Conservation (phyloP, 2,888 invertebrate genomes). For the Tiphia femorata region DNA sequence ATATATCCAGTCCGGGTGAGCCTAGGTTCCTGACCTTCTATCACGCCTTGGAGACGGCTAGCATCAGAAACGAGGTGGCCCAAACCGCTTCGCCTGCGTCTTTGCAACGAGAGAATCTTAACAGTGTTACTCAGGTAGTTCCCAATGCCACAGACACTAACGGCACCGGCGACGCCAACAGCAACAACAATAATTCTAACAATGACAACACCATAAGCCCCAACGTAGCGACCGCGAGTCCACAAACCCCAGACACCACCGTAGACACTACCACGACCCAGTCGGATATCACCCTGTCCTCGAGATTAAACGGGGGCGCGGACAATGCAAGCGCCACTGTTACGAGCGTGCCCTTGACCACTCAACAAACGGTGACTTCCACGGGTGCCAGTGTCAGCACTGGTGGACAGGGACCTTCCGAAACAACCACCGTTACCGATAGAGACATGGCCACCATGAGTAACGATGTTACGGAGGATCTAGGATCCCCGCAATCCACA, state of each 20-base stretch:
- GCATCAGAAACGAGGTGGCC: slow-evolving; percentile 62
- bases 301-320: slow-evolving; percentile 31
- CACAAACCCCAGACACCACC: slow-evolving; percentile 49
- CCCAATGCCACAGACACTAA: slow-evolving; percentile 52
- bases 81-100: slow-evolving; percentile 43
- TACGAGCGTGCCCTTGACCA: too few relatives aligned
- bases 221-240: slow-evolving; percentile 45
- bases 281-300: slow-evolving; percentile 42
- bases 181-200: slow-evolving; percentile 60
- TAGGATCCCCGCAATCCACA: too few relatives aligned
- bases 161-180: slow-evolving; percentile 52
- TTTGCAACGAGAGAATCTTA: slow-evolving; percentile 50
- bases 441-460: background rate
- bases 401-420: too few relatives aligned
- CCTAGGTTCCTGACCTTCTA: slow-evolving; percentile 62
- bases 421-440: too few relatives aligned
- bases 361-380: too few relatives aligned
- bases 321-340: slow-evolving; percentile 24
- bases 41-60: slow-evolving; percentile 63
- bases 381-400: too few relatives aligned
- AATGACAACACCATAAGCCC: slow-evolving; percentile 66
- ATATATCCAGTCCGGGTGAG: slow-evolving; percentile 61
- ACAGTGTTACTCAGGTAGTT: slow-evolving; percentile 62
- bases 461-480: background rate
- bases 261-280: slow-evolving; percentile 30